Evolutionary conservation across 2,113 vertebrate species (phyloP).

Genomic region (Sarotherodon lohbergeri): DNA sequence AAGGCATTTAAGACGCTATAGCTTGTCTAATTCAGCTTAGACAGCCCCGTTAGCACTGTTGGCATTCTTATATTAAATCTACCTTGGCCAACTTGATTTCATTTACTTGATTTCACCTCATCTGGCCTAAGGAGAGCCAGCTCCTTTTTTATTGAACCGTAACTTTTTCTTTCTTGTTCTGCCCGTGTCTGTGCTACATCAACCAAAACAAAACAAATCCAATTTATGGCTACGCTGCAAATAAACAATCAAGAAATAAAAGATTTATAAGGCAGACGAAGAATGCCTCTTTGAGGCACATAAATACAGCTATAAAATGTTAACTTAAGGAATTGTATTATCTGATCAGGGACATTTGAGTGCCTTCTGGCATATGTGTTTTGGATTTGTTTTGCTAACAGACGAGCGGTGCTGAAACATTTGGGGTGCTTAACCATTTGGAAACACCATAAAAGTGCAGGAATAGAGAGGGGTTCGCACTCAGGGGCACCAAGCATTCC

Average conservation of each 20-base stretch:
- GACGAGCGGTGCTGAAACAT: conserved; percentile 4
- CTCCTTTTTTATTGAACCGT: conserved; percentile 15
- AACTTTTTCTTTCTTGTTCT: conserved; percentile 17
- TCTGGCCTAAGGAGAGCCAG: background rate
- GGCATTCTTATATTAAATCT: background rate
- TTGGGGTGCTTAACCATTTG: conserved; percentile 39
- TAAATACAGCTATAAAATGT: conserved; percentile 10
- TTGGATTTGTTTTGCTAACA: conserved; percentile 28
- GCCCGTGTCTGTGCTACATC: background rate
- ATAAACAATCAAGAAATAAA: background rate
- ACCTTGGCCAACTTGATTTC: background rate
- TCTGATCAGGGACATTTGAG: conserved; percentile 7
- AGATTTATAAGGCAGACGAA: conserved; percentile 2
- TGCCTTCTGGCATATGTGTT: conserved; percentile 1
- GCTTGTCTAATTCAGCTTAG: background rate
- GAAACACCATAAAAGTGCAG: conserved; percentile 35
- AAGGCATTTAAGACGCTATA: background rate
- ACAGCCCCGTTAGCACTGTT: background rate
- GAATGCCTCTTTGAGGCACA: background rate
- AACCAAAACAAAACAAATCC: conserved; percentile 9
- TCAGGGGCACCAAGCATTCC: conserved; percentile 24
- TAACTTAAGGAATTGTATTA: background rate
- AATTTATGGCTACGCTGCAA: background rate
- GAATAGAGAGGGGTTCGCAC: background rate
- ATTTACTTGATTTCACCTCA: background rate